phyloP scores from a whole-genome alignment of 2,888 invertebrate species.

The Carterocephalus palaemon region DNA sequence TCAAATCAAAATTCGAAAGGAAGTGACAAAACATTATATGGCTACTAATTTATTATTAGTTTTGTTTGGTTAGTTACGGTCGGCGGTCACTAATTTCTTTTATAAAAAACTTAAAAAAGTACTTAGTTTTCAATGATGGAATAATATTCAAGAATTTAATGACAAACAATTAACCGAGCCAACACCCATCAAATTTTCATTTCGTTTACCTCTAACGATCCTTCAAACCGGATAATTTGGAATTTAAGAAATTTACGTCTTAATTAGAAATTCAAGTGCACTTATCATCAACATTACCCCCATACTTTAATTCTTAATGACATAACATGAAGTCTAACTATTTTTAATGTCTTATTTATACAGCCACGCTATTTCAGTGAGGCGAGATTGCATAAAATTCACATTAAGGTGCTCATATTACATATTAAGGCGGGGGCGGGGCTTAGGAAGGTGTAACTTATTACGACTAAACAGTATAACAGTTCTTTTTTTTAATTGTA shows the following conservation, averaged over 20 bases:
- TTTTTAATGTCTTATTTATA: conserved; percentile 25
- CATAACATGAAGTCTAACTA: conserved; percentile 13
- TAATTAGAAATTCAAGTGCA: conserved; percentile 20
- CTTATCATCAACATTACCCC: conserved; percentile 14
- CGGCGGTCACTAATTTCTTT: too few relatives aligned
- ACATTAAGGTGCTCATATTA: conserved; percentile 30
- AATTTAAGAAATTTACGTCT: conserved; percentile 13
- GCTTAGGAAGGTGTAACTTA: conserved; percentile 40
- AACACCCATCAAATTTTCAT: not conserved
- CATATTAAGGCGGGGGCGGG: conserved; percentile 33
- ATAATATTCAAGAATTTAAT: not conserved
- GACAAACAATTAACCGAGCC: not conserved
- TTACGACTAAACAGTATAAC: conserved; percentile 41
- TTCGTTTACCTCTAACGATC: conserved; percentile 8
- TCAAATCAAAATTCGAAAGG: too few relatives aligned
- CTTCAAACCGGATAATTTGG: conserved; percentile 11
- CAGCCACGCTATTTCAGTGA: conserved; percentile 18
- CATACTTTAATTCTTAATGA: conserved; percentile 13
- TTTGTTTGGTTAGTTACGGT: too few relatives aligned
- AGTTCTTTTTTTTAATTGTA: conserved; percentile 33
- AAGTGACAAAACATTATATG: too few relatives aligned
- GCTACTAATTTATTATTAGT: too few relatives aligned
- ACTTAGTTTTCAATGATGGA: too few relatives aligned
- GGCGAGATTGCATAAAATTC: conserved; percentile 27
- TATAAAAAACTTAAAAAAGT: too few relatives aligned